Conservation (phyloP, 2,888 invertebrate species). For the Poecilus cupreus region DNA sequence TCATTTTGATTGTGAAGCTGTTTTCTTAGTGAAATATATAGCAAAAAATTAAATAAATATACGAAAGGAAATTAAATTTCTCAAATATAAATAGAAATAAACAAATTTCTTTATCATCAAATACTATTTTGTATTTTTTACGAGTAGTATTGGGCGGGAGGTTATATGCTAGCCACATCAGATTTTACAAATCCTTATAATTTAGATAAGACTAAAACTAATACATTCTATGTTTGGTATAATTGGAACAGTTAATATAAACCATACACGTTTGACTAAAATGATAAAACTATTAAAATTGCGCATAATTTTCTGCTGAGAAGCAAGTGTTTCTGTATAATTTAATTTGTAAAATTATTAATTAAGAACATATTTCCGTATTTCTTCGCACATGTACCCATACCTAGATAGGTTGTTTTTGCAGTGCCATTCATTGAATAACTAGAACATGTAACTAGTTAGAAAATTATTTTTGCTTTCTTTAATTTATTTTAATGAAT, state of each 20-base stretch:
- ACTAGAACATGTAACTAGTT: conserved; percentile 11
- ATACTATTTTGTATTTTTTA: too few species aligned
- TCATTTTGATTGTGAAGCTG: too few species aligned
- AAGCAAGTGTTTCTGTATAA: neutral
- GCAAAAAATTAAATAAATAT: too few species aligned
- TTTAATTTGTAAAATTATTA: neutral
- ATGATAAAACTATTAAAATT: neutral
- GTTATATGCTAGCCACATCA: too few species aligned
- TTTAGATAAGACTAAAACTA: too few species aligned
- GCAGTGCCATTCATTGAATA: neutral
- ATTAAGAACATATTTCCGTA: conserved; percentile 10
- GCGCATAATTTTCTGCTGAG: neutral
- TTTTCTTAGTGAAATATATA: too few species aligned
- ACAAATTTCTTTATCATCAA: too few species aligned
- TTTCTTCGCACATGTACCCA: neutral
- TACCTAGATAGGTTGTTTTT: neutral
- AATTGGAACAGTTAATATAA: neutral
- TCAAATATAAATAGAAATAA: too few species aligned
- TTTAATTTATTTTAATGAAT: conserved; percentile 14
- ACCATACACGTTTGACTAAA: neutral
- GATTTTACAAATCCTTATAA: too few species aligned
- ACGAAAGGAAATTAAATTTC: too few species aligned
- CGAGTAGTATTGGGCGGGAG: too few species aligned
- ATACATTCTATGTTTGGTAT: too few species aligned
- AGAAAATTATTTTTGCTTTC: conserved; percentile 14